phyloP scores from a whole-genome alignment of 2,888 invertebrate species.

The Proisotoma minuta region DNA sequence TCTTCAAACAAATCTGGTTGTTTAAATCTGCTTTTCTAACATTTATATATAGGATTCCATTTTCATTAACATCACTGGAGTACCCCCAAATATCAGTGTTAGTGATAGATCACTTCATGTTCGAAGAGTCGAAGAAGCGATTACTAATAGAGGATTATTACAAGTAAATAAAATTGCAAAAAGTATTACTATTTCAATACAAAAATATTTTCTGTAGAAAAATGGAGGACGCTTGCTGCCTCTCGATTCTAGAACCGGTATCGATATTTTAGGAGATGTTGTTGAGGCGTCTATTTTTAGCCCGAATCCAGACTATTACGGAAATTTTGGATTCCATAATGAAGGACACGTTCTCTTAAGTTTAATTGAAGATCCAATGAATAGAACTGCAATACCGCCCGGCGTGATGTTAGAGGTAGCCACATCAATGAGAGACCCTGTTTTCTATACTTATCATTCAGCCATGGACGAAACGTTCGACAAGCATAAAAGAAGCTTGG shows the following conservation, averaged over 20 bases:
- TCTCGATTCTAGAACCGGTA: conserved; percentile 65
- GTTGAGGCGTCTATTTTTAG: conserved; percentile 64
- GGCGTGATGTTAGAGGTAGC: conserved; percentile 3
- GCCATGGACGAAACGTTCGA: conserved; percentile 73
- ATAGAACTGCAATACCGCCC: background rate
- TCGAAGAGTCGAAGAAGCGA: background rate
- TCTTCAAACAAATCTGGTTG: too few relatives aligned
- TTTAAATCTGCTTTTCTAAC: too few relatives aligned
- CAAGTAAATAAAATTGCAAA: background rate
- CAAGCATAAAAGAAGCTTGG: conserved; percentile 65
- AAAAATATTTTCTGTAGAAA: conserved; percentile 24
- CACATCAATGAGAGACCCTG: conserved; percentile 58
- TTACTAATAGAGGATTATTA: background rate
- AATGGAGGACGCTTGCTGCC: conserved; percentile 56
- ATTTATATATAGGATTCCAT: too few relatives aligned
- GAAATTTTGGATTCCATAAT: conserved; percentile 67
- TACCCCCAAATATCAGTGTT: background rate
- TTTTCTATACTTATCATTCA: conserved; percentile 81
- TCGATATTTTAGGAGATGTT: conserved; percentile 72
- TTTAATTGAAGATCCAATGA: background rate
- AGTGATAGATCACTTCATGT: background rate
- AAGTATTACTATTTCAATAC: too few relatives aligned
- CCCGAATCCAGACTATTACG: conserved; percentile 49
- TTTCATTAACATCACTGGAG: conserved; percentile 5
- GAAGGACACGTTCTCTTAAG: conserved; percentile 71